A percentile compares a stretch with the other conserved stretches of the same genome.
Evolutionary conservation across 2,113 vertebrate species (phyloP).

Genomic region (Percina caprodes): DNA sequence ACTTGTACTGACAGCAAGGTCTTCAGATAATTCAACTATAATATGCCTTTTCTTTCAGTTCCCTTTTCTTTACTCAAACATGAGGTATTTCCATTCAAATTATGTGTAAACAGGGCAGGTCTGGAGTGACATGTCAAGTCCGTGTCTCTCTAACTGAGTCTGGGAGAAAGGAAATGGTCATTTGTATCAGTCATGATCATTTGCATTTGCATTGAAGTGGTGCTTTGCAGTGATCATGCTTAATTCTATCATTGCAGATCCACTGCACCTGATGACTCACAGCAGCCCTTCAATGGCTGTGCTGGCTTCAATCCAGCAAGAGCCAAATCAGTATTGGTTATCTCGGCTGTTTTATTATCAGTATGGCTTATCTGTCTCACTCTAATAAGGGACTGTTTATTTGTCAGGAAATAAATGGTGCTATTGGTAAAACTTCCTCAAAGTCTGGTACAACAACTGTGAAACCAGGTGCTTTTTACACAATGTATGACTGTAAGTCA

Average conservation of each 20-base stretch:
- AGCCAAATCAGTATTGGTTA: slow-evolving; percentile 34
- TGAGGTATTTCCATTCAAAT: not conserved
- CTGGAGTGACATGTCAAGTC: slow-evolving; percentile 37
- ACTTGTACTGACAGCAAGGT: slow-evolving; percentile 16
- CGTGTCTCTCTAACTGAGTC: slow-evolving; percentile 52
- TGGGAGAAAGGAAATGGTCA: slow-evolving; percentile 54
- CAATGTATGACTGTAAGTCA: slow-evolving; percentile 8
- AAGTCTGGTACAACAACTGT: slow-evolving; percentile 1
- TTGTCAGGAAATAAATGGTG: slow-evolving; percentile 13
- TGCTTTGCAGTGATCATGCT: slow-evolving; percentile 62
- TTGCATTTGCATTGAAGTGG: slow-evolving; percentile 78
- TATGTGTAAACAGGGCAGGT: slow-evolving; percentile 43
- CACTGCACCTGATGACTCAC: slow-evolving; percentile 70
- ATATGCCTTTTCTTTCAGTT: slow-evolving; percentile 9
- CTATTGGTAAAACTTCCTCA: not conserved
- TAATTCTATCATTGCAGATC: slow-evolving; percentile 45
- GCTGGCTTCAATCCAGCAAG: slow-evolving; percentile 39
- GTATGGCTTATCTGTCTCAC: slow-evolving; percentile 15
- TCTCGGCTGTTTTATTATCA: slow-evolving; percentile 48
- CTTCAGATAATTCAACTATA: not conserved
- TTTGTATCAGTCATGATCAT: slow-evolving; percentile 66
- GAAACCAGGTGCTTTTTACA: not conserved
- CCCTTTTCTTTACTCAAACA: slow-evolving; percentile 14
- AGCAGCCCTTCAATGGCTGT: slow-evolving; percentile 28
- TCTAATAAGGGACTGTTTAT: slow-evolving; percentile 12